Conservation (phyloP, 2,888 invertebrate genomes). For the Agapetus fuscipes region DNA sequence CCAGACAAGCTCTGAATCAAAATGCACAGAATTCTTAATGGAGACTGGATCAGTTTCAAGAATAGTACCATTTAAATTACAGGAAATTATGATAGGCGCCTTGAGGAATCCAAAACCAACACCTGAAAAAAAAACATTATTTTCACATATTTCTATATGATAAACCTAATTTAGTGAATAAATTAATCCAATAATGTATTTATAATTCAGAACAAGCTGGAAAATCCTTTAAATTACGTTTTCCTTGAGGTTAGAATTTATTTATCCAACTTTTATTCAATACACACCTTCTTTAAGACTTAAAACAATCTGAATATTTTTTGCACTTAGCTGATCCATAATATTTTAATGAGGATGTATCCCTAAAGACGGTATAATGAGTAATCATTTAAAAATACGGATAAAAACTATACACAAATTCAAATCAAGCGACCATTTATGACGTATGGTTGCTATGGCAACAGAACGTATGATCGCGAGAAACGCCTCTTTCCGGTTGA, state of each 20-base stretch:
- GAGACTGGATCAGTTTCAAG: conserved; percentile 58
- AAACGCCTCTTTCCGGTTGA: conserved; percentile 18
- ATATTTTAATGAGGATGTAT: conserved; percentile 7
- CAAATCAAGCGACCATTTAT: neutral
- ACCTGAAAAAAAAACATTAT: conserved; percentile 32
- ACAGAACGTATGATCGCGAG: conserved; percentile 18
- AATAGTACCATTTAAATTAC: conserved; percentile 54
- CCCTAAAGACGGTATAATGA: neutral
- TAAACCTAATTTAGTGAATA: too few species aligned
- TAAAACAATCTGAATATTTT: conserved; percentile 55
- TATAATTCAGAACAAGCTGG: too few species aligned
- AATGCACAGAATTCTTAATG: conserved; percentile 48
- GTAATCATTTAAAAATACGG: neutral
- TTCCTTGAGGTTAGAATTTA: conserved; percentile 2
- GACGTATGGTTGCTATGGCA: conserved; percentile 12
- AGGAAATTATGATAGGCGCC: conserved; percentile 47
- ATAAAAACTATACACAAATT: neutral
- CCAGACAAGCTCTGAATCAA: conserved; percentile 70
- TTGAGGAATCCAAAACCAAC: conserved; percentile 47
- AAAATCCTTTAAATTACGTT: too few species aligned
- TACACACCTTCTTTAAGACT: conserved; percentile 53
- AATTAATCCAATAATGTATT: too few species aligned
- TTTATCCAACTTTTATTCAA: neutral
- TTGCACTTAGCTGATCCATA: conserved; percentile 56
- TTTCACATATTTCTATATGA: too few species aligned